Conservation (phyloP, 2,797 vertebrate species). For the Esox lucius region DNA sequence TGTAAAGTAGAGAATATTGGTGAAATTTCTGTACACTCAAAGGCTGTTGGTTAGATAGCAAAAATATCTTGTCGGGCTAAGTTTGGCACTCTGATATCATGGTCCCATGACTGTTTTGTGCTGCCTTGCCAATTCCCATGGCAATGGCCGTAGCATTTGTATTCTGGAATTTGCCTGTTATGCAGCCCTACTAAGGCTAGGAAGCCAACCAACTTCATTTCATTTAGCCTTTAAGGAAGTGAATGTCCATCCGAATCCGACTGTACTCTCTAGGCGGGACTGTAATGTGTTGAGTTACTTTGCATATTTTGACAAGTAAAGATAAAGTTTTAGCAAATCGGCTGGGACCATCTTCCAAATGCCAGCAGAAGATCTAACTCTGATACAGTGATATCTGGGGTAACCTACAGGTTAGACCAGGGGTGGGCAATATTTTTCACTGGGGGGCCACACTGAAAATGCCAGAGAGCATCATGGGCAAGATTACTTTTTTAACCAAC, state of each 20-base stretch:
- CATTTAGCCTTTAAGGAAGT: neutral
- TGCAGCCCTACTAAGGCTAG: neutral
- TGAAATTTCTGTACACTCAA: neutral
- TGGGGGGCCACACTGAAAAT: too few relatives aligned
- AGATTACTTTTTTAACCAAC: too few relatives aligned
- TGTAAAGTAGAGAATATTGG: too few relatives aligned
- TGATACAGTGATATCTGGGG: too few relatives aligned
- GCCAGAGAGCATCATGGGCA: too few relatives aligned
- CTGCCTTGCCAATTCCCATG: neutral
- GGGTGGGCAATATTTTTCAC: too few relatives aligned
- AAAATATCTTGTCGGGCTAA: neutral
- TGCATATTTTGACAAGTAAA: too few relatives aligned
- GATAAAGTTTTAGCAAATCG: too few relatives aligned
- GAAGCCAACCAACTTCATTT: neutral
- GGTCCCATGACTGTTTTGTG: neutral
- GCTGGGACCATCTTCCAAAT: too few relatives aligned
- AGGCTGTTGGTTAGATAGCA: neutral
- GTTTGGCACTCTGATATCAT: neutral
- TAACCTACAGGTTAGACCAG: too few relatives aligned
- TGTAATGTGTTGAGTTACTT: neutral
- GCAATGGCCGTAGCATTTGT: neutral
- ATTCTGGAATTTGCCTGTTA: neutral
- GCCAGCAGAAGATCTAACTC: too few relatives aligned
- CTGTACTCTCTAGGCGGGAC: neutral
- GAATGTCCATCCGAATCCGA: neutral